Evolutionary conservation across 2,797 vertebrate genomes (phyloP).

Genomic region (Pseudochirops cupreus): DNA sequence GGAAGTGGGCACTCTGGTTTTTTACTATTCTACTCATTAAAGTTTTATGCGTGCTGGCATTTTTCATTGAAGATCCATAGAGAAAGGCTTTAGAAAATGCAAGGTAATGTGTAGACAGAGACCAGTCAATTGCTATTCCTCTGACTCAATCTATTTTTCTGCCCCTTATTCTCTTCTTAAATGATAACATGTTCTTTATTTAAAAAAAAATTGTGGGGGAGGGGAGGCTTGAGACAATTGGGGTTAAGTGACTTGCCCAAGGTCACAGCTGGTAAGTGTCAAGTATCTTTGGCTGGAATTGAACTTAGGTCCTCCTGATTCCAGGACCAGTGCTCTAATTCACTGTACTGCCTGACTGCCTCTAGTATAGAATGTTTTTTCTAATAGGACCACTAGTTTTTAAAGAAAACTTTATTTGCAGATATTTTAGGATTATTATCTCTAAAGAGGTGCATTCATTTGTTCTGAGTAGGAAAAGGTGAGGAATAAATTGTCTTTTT

Average conservation of each 20-base stretch:
- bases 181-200: not conserved
- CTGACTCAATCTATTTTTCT: not conserved
- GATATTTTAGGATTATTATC: too few relatives aligned
- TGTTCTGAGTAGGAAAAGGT: not conserved
- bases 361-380: too few relatives aligned
- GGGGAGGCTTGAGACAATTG: too few relatives aligned
- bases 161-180: not conserved
- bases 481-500: not conserved
- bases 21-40: not conserved
- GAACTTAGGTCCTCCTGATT: too few relatives aligned
- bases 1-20: not conserved
- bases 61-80: not conserved
- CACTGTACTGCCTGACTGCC: too few relatives aligned
- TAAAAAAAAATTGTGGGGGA: too few relatives aligned
- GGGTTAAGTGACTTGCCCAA: too few relatives aligned
- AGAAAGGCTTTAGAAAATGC: not conserved
- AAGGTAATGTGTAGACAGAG: not conserved
- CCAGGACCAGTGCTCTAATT: too few relatives aligned
- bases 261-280: too few relatives aligned
- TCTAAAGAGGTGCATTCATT: not conserved
- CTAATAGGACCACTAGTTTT: not conserved
- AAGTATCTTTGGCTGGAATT: too few relatives aligned
- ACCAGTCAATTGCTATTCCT: not conserved
- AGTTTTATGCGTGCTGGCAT: not conserved
- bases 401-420: not conserved